Base-by-base conservation (phyloP, 2,797 vertebrate genomes). In the Xerus rutilus region DNA sequence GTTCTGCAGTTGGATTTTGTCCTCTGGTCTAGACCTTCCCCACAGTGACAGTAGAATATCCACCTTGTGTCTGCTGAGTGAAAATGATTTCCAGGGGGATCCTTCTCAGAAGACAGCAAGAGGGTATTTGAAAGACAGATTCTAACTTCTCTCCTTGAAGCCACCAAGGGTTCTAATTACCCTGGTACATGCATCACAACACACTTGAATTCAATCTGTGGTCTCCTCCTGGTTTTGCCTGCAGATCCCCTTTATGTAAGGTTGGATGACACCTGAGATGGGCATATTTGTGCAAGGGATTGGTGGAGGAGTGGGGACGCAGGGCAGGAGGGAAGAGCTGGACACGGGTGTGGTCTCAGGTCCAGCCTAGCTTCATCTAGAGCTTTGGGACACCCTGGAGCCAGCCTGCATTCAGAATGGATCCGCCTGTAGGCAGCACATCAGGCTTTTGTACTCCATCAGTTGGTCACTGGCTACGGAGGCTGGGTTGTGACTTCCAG, bases 61-160 rank as follows among this genome's bases (percentile, higher is more conserved):
- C 15, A 13, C 43, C 77, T 84, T n/a, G 3, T n/a, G 45, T 30
- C 35, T 76, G n/a, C 54, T 35, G 54, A 95, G 35, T 70, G 30
- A 65, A 86, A 86, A 77, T 11, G 4, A 57, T 52, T 43, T 69
- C 32, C 32, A 43, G 7, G 23, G 45, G 47, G 54, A 59, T 65
- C 69, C 65, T 76, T 78, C 59, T 88, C 25, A 93, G 59, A 91
- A 93, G 72, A 91, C 5, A 7, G 23, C 35, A 65, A 73, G 70
- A 73, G 69, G 83, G 25, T 52, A 54, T 43, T 7, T 45, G n/a
- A 87, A 78, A 62, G 83, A 57, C 3, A 25, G 90, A 69, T 84
- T 87, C 52, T 86, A 67, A 72, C 65, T 73, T 93, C 73, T 64
- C 62, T 93, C 57, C 52, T 67, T 52, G 74, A 72, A 93, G 45